phyloP scores from a whole-genome alignment of 2,888 invertebrate genomes.

The Thumatha senex region DNA sequence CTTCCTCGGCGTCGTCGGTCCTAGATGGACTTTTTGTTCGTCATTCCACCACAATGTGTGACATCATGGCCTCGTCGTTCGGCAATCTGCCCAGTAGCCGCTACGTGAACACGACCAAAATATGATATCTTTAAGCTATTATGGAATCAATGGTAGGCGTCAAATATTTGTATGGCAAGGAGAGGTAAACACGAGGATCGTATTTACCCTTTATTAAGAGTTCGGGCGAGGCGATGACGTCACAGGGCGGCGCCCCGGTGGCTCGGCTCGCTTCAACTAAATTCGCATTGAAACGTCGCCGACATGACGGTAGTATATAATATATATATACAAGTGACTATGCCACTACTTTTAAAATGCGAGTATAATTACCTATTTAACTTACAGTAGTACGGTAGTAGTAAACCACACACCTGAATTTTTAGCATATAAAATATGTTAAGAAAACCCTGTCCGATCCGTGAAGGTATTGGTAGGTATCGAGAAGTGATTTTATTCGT shows the following conservation, averaged over 20 bases:
- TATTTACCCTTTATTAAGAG: slow-evolving; percentile 49
- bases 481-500: no score
- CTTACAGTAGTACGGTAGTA: no score
- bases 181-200: slow-evolving; percentile 50
- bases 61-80: slow-evolving; percentile 54
- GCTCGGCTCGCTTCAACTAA: slow-evolving; percentile 62
- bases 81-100: slow-evolving; percentile 8
- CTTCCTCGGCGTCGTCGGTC: slow-evolving; percentile 70
- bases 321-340: slow-evolving; percentile 19
- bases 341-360: slow-evolving; percentile 2
- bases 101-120: not conserved
- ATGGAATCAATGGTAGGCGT: slow-evolving; percentile 20
- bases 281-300: slow-evolving; percentile 59
- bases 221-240: slow-evolving; percentile 61
- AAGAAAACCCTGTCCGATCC: no score
- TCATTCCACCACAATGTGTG: slow-evolving; percentile 49
- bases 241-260: slow-evolving; percentile 63
- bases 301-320: slow-evolving; percentile 53
- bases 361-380: slow-evolving; percentile 4
- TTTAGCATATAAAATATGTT: no score
- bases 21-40: slow-evolving; percentile 61
- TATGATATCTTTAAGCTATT: slow-evolving; percentile 5
- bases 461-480: no score
- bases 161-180: slow-evolving; percentile 27
- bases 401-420: no score